These are phyloP conservation scores for Nibea albiflora DNA, from an alignment of 2,113 vertebrate species.

Conservation along the genomic window DNA sequence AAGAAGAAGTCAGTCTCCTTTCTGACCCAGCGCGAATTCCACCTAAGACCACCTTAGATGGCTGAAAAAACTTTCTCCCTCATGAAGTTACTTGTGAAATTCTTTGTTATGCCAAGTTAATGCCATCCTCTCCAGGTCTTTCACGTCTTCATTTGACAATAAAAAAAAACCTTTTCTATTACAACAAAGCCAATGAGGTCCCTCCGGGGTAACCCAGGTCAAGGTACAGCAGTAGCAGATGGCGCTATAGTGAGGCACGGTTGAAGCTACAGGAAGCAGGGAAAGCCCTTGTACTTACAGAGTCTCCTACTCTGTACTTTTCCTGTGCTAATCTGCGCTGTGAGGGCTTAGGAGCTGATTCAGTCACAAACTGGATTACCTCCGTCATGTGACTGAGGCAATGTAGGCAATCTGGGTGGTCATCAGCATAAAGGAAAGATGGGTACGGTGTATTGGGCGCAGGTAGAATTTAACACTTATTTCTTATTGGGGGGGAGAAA, in stretches of 20 bases:
- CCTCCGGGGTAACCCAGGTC: slow-evolving; percentile 42
- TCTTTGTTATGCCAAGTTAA: too few species aligned
- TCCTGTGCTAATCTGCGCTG: slow-evolving; percentile 78
- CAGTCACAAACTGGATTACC: slow-evolving; percentile 79
- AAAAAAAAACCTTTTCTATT: neutral
- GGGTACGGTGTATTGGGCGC: neutral
- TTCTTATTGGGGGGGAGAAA: neutral
- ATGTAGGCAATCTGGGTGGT: slow-evolving; percentile 70
- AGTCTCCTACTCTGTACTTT: slow-evolving; percentile 74
- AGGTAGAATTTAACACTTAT: slow-evolving; percentile 11
- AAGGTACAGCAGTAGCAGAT: slow-evolving; percentile 58
- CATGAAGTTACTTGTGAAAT: neutral
- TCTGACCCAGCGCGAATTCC: too few species aligned
- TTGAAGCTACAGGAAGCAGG: slow-evolving; percentile 59
- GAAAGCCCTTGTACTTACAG: slow-evolving; percentile 69
- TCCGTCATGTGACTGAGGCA: slow-evolving; percentile 72
- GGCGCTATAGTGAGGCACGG: slow-evolving; percentile 26
- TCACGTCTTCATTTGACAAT: neutral
- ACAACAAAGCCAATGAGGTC: neutral
- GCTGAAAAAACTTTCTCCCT: neutral
- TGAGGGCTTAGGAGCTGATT: slow-evolving; percentile 76
- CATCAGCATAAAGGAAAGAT: slow-evolving; percentile 47
- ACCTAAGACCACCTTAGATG: neutral
- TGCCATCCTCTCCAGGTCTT: neutral
- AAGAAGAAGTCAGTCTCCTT: too few species aligned